Conservation (phyloP, 2,888 invertebrate genomes). For the Heliconius ethilla region DNA sequence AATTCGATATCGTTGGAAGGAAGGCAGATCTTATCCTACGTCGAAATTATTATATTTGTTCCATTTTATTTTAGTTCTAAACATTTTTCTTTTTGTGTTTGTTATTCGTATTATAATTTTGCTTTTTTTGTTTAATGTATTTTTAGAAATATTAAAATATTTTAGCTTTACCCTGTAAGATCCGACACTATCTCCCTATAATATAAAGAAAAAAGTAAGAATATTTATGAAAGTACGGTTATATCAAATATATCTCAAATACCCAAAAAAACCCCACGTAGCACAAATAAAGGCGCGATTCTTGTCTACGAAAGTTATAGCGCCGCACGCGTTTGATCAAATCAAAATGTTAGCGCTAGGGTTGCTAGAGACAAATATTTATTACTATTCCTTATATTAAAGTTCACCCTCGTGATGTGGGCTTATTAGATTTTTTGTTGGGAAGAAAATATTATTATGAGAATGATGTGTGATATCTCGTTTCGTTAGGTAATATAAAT, state of each 20-base stretch:
- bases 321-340: constrained; percentile 17
- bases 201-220: not conserved
- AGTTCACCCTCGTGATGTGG: not conserved
- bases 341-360: constrained; percentile 15
- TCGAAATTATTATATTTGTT: not conserved
- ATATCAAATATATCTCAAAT: not conserved
- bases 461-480: too few relatives aligned
- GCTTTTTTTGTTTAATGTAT: too few relatives aligned
- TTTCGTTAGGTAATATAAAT: too few relatives aligned
- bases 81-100: not conserved
- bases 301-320: constrained; percentile 14
- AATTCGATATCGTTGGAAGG: not conserved
- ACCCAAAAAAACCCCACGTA: constrained; percentile 1
- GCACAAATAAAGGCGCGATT: constrained; percentile 2
- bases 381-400: not conserved
- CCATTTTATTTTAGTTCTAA: not conserved
- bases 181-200: not conserved
- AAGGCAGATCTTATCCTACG: not conserved
- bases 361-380: not conserved
- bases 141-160: too few relatives aligned
- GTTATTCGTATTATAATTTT: too few relatives aligned
- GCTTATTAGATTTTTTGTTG: not conserved
- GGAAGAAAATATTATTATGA: not conserved
- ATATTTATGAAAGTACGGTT: not conserved
- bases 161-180: too few relatives aligned